phyloP scores from a whole-genome alignment of 2,113 vertebrate genomes.

The Corydoras maculifer region DNA sequence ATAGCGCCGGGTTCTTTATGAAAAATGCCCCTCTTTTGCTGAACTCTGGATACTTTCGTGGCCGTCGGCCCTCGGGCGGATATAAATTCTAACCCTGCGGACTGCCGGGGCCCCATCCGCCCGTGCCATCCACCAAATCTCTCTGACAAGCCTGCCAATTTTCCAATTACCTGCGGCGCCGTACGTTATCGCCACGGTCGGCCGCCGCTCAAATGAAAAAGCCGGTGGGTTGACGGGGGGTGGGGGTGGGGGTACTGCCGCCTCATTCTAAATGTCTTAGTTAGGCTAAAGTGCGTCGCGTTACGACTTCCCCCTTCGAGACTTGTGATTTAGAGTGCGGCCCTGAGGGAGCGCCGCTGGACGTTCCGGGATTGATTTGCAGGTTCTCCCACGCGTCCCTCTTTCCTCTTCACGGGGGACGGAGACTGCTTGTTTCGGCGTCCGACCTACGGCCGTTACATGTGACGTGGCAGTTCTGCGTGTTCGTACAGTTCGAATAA shows the following conservation, averaged over 20 bases:
- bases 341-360: constrained; percentile 44
- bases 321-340: constrained; percentile 50
- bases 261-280: constrained; percentile 66
- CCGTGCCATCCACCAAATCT: constrained; percentile 81
- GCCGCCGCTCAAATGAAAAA: constrained; percentile 84
- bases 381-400: constrained; percentile 28
- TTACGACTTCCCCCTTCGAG: constrained; percentile 41
- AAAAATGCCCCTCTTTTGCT: constrained; percentile 67
- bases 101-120: constrained; percentile 63
- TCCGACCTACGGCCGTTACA: constrained; percentile 35
- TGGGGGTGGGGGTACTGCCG: constrained; percentile 46
- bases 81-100: constrained; percentile 84
- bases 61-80: constrained; percentile 59
- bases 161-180: constrained; percentile 87
- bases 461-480: constrained; percentile 16
- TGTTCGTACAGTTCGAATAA: too few species aligned
- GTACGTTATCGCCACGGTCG: constrained; percentile 83
- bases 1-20: constrained; percentile 54
- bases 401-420: constrained; percentile 26
- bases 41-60: constrained; percentile 67
- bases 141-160: constrained; percentile 91
- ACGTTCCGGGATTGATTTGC: constrained; percentile 38
- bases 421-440: constrained; percentile 30
- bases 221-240: constrained; percentile 57
- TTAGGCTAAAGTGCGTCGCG: constrained; percentile 44